phyloP scores from a whole-genome alignment of 37 sponge, comb jelly and placozoan genomes.

The Halisarca cf. caerulea region DNA sequence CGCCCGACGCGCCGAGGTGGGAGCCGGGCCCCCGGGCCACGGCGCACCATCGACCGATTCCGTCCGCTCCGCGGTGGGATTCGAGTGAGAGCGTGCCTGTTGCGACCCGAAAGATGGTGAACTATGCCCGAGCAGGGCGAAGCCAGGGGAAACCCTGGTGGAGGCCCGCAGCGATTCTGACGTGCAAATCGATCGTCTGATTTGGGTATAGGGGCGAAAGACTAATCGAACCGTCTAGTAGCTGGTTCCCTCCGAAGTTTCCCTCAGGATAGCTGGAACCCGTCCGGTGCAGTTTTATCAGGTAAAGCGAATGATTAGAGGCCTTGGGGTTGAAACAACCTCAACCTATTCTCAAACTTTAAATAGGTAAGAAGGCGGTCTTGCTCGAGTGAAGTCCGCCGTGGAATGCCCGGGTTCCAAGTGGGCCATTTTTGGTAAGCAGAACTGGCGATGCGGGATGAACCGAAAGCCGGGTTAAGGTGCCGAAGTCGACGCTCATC shows the following conservation, averaged over 20 bases:
- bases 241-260: slow-evolving; percentile 77
- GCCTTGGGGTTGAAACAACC: slow-evolving; percentile 71
- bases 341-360: slow-evolving; percentile 81
- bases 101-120: slow-evolving; percentile 66
- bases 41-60: slow-evolving; percentile 67
- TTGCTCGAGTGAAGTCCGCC: slow-evolving; percentile 66
- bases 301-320: slow-evolving; percentile 78
- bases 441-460: slow-evolving; percentile 78
- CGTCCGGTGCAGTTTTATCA: slow-evolving; percentile 48
- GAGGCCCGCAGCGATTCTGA: slow-evolving; percentile 60
- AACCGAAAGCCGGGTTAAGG: slow-evolving; percentile 62
- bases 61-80: slow-evolving; percentile 42
- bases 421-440: slow-evolving; percentile 81
- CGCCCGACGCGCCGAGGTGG: slow-evolving; percentile 42
- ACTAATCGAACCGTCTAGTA: slow-evolving; percentile 78
- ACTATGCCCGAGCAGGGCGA: slow-evolving; percentile 62
- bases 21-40: slow-evolving; percentile 24
- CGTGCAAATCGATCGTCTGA: slow-evolving; percentile 54
- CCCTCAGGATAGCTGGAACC: slow-evolving; percentile 69
- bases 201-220: slow-evolving; percentile 59
- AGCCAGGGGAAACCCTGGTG: slow-evolving; percentile 69
- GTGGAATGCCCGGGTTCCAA: slow-evolving; percentile 60
- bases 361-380: slow-evolving; percentile 66
- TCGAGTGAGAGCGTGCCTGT: slow-evolving; percentile 65
- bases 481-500: slow-evolving; percentile 48